Evolutionary conservation across 2,797 vertebrate species (phyloP).

Genomic region (Vespertilio murinus): DNA sequence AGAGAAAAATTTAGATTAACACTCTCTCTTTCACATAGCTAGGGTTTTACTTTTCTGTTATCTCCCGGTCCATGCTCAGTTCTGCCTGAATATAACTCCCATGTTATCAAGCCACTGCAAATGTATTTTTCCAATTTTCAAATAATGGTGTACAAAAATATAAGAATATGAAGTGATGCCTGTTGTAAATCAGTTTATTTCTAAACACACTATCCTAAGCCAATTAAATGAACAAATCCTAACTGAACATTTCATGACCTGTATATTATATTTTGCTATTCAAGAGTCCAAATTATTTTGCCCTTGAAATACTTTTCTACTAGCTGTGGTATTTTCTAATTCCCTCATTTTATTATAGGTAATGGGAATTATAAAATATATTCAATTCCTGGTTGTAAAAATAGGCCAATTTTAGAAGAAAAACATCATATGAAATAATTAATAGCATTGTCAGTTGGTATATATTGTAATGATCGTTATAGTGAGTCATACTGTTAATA

Average conservation of each 20-base stretch:
- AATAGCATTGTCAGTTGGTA: neutral
- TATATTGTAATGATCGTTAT: neutral
- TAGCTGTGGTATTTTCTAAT: neutral
- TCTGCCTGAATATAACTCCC: neutral
- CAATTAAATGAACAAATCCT: neutral
- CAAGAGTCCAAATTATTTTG: neutral
- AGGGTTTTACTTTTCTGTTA: neutral
- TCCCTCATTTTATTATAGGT: neutral
- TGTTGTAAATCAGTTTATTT: neutral
- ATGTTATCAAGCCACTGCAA: neutral
- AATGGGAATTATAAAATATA: neutral
- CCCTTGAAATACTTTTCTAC: neutral
- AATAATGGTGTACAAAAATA: neutral
- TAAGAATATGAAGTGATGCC: neutral
- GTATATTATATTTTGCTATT: neutral
- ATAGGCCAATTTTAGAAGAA: neutral
- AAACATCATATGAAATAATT: neutral
- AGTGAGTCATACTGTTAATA: neutral
- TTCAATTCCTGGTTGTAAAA: neutral
- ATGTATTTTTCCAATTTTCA: neutral
- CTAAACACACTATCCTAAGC: neutral
- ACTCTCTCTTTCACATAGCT: neutral
- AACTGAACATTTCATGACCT: neutral
- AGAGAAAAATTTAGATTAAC: neutral
- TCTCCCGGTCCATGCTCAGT: neutral